Percentiles rank a stretch among this genome's conserved stretches.
These are phyloP conservation scores for Eufriesea mexicana DNA, from an alignment of 1,140 invertebrate genomes.

Conservation along the genomic window DNA sequence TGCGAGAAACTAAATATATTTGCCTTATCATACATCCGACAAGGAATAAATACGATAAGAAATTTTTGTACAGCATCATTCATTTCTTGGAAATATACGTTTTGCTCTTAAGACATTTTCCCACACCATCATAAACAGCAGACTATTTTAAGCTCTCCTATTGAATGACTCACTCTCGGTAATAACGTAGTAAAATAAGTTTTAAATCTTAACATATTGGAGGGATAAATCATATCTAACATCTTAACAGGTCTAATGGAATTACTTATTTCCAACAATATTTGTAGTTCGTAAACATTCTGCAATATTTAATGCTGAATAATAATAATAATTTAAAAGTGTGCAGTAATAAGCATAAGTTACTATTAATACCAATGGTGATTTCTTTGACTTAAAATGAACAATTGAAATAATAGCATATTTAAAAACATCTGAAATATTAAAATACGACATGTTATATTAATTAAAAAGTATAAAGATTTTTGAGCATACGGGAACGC, in stretches of 20 bases:
- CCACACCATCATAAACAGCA: background rate
- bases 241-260: background rate
- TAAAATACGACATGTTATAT: too few species aligned
- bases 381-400: too few species aligned
- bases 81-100: background rate
- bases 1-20: too few species aligned
- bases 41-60: too few species aligned
- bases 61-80: background rate
- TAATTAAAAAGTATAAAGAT: background rate
- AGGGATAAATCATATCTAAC: background rate
- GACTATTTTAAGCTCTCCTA: constrained; percentile 3
- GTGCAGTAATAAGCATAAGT: too few species aligned
- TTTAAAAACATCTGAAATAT: too few species aligned
- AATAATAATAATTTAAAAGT: too few species aligned
- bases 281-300: too few species aligned
- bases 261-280: too few species aligned
- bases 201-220: background rate
- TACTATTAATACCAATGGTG: too few species aligned
- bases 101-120: background rate
- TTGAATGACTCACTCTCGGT: background rate
- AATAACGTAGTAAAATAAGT: background rate
- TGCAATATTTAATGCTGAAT: too few species aligned
- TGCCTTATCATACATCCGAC: background rate
- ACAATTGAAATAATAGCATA: too few species aligned
- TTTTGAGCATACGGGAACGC: background rate